These are phyloP conservation scores for Chionis minor DNA, from an alignment of 2,113 vertebrate genomes.

Conservation along the genomic window DNA sequence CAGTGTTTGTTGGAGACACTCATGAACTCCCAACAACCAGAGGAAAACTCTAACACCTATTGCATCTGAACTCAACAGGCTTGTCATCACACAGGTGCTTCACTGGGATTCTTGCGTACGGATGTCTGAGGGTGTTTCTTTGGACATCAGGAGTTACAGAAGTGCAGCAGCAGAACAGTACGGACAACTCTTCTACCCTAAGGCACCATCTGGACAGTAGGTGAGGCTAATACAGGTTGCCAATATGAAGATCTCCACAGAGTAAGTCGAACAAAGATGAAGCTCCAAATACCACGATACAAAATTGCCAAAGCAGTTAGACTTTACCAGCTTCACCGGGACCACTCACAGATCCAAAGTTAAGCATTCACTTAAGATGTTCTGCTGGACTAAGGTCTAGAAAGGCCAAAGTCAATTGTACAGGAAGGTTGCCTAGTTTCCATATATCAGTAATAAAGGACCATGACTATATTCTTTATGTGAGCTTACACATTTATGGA, in stretches of 20 bases:
- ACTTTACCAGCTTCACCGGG: background rate
- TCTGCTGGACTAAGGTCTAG: background rate
- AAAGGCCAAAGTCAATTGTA: background rate
- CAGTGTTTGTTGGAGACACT: background rate
- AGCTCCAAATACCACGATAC: background rate
- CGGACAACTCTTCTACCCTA: background rate
- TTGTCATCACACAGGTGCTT: background rate
- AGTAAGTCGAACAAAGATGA: background rate
- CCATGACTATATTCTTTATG: background rate
- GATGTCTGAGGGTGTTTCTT: background rate
- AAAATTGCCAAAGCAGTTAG: background rate
- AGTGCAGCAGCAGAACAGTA: background rate
- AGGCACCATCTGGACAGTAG: background rate
- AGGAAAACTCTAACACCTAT: background rate
- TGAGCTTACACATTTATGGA: constrained; percentile 1
- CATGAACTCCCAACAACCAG: background rate
- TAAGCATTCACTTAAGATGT: background rate
- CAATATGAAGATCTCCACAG: background rate
- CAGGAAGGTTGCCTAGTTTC: background rate
- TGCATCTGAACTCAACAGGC: background rate
- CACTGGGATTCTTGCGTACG: background rate
- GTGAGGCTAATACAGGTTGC: background rate
- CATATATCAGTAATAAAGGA: background rate
- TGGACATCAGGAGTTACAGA: background rate
- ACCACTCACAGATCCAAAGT: background rate